Evolutionary conservation across 2,888 invertebrate genomes (phyloP).

Genomic region (Zootermopsis nevadensis): DNA sequence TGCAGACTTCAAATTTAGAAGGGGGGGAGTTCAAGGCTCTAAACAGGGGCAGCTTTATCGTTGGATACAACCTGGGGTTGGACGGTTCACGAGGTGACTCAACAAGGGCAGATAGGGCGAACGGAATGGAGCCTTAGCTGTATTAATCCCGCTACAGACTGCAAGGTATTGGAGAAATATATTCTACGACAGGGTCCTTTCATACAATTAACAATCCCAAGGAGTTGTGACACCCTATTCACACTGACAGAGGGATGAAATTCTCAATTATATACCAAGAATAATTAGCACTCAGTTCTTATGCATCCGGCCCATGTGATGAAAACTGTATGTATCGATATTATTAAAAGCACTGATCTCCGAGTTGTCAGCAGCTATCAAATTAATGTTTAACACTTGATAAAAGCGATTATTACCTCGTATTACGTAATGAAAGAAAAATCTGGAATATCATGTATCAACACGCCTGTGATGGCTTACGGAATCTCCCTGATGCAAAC

Average conservation of each 20-base stretch:
- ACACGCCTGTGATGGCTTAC: not conserved
- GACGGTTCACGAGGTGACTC: conserved; percentile 20
- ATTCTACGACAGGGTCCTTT: not conserved
- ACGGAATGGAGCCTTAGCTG: conserved; percentile 1
- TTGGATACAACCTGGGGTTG: not conserved
- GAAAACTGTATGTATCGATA: not conserved
- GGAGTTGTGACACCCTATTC: not conserved
- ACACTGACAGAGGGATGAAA: not conserved
- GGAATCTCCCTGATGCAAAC: not conserved
- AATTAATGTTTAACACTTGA: too few species aligned
- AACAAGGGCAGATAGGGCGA: conserved; percentile 21
- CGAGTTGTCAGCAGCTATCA: too few species aligned
- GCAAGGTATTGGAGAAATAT: not conserved
- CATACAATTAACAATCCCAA: not conserved
- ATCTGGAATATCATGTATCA: too few species aligned
- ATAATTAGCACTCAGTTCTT: not conserved
- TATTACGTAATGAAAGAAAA: too few species aligned
- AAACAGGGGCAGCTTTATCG: not conserved
- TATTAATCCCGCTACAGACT: conserved; percentile 13
- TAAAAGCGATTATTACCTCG: too few species aligned
- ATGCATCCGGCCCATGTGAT: not conserved
- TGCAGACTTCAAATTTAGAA: not conserved
- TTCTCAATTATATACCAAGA: too few species aligned
- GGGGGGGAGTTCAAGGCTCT: not conserved
- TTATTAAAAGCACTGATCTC: too few species aligned